phyloP scores from a whole-genome alignment of 1,140 invertebrate genomes.

The Varroa destructor region DNA sequence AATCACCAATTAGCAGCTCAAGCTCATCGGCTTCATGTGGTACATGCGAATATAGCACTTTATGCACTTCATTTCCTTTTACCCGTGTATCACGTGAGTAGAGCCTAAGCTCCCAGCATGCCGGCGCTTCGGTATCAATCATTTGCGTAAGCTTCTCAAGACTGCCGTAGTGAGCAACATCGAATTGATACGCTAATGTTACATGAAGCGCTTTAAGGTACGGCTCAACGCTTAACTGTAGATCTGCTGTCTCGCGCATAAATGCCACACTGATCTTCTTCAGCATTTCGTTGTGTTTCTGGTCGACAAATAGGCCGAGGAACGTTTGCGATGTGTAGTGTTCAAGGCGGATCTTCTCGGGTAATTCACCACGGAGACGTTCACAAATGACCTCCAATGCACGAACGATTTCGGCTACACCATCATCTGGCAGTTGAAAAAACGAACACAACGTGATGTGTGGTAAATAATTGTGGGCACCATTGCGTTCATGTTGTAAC shows the following conservation, averaged over 20 bases:
- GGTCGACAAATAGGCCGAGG: constrained; percentile 68
- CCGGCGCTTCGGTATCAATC: constrained; percentile 50
- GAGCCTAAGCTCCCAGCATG: constrained; percentile 67
- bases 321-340: constrained; percentile 69
- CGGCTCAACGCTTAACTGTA: constrained; percentile 46
- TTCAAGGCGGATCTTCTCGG: constrained; percentile 54
- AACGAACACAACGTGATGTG: constrained; percentile 76
- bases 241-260: constrained; percentile 56
- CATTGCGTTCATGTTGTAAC: constrained; percentile 62
- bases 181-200: constrained; percentile 74
- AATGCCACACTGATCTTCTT: constrained; percentile 59
- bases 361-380: constrained; percentile 44
- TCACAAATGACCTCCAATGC: constrained; percentile 54
- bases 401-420: constrained; percentile 51
- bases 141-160: constrained; percentile 57
- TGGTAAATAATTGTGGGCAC: constrained; percentile 70
- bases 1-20: constrained; percentile 68
- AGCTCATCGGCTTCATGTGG: constrained; percentile 66
- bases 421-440: constrained; percentile 68
- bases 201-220: constrained; percentile 70
- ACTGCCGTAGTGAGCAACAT: constrained; percentile 52
- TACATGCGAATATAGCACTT: constrained; percentile 62
- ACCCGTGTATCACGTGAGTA: constrained; percentile 67
- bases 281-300: constrained; percentile 58
- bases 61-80: constrained; percentile 60